Base-by-base conservation (phyloP, 1,140 invertebrate species). In the Meloidogyne chitwoodi region DNA sequence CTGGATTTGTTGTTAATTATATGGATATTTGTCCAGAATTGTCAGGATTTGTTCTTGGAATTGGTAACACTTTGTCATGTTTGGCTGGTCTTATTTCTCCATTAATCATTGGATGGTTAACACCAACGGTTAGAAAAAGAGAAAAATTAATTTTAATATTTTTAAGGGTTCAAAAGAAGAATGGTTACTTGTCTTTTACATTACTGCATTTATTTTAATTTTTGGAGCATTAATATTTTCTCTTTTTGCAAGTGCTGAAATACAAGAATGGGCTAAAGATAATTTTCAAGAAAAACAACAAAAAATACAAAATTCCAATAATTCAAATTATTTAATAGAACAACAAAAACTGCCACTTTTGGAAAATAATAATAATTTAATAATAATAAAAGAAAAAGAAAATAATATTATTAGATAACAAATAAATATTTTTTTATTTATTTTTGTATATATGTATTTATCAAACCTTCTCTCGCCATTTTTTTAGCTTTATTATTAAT, bases 1-100 rank as follows among this genome's bases (percentile, higher is more conserved):
- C 88, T 62, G 89, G 89, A 19, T 89, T 90, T 80, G 87, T 87
- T 79, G 89, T 90, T 19, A 90, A 90, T 80, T 89, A 90, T 77
- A 76, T 90, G 75, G 89, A 90, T 80, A 88, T 90, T 70, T 89
- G 89, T 16, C 89, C 89, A 34, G 87, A 82, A 81, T 88, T 89
- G 75, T 78, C 72, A 44, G 80, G 83, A 64, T 78, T 85, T 6
- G 79, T 86, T n/a, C 73, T 87, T 62, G 85, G 85, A 12, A 79
- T 87, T 38, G 85, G 85, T 19, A 87, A 86, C 69, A 86, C 85
- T 0, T 38, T 86, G 5, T 85, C 84, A 1, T 85, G 84, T 56
- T 71, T 85, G 29, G 84, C 84, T 64, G 85, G 85, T 41, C 79
- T 86, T 65, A 61, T 87, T 26, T 80, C 84, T 11, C 85, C 85